These are phyloP conservation scores for Ianthella basta DNA, from an alignment of 37 sponge, comb jelly and placozoan species.

Conservation along the genomic window DNA sequence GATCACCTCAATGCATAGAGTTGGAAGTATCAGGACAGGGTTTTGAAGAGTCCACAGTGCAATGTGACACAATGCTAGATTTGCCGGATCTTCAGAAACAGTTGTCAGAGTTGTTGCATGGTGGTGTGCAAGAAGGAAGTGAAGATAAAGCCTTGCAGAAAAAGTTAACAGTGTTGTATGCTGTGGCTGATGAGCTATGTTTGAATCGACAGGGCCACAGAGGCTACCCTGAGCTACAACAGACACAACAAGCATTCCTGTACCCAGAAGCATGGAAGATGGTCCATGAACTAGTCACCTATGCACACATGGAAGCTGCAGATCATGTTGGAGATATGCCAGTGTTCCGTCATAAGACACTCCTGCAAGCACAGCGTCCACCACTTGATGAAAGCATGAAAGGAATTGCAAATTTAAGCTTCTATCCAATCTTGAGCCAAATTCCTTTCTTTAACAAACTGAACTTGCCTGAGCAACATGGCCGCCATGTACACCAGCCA, in stretches of 20 bases:
- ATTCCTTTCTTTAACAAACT: too few relatives aligned
- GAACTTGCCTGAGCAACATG: too few relatives aligned
- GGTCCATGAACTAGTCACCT: conserved; percentile 68
- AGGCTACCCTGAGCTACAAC: neutral
- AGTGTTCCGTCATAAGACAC: conserved; percentile 13
- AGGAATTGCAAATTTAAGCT: neutral
- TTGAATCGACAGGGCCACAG: neutral
- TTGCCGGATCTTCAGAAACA: too few relatives aligned
- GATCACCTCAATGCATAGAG: too few relatives aligned
- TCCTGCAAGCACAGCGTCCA: conserved; percentile 27
- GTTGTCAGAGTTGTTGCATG: too few relatives aligned
- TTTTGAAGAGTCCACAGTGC: too few relatives aligned
- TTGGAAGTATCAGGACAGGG: too few relatives aligned
- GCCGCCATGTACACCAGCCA: too few relatives aligned
- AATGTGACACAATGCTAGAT: too few relatives aligned
- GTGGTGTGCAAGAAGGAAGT: too few relatives aligned
- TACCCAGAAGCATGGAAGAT: conserved; percentile 60
- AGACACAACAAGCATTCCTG: neutral
- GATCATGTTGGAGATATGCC: neutral
- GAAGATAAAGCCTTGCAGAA: too few relatives aligned
- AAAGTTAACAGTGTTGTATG: neutral
- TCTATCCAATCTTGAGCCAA: too few relatives aligned
- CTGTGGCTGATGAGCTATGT: neutral
- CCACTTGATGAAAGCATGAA: neutral
- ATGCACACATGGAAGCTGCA: conserved; percentile 59